Evolutionary conservation across 2,888 invertebrate species (phyloP).

Genomic region (Hirtodrosophila alboralis): DNA sequence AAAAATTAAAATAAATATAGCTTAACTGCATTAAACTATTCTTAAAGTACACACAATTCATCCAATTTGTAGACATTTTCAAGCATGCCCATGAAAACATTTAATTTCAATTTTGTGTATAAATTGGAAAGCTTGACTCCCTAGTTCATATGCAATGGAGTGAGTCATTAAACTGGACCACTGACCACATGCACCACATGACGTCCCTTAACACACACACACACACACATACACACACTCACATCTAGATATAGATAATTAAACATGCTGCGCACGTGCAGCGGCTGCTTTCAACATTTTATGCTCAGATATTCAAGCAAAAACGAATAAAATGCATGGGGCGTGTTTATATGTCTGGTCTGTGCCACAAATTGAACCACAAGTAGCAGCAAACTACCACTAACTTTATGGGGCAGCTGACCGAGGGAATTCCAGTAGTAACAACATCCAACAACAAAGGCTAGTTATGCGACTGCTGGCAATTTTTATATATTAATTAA

Average conservation of each 20-base stretch:
- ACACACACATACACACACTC: slow-evolving; percentile 14
- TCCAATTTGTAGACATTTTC: background rate
- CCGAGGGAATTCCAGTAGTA: slow-evolving; percentile 25
- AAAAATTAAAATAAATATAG: no score
- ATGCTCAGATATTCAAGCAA: slow-evolving; percentile 55
- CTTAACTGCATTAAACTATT: no score
- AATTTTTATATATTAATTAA: slow-evolving; percentile 76
- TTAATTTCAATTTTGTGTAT: slow-evolving; percentile 26
- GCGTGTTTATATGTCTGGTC: slow-evolving; percentile 42
- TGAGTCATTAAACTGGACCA: slow-evolving; percentile 22
- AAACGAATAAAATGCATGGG: slow-evolving; percentile 68
- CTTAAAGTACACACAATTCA: background rate
- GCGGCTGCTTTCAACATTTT: slow-evolving; percentile 74
- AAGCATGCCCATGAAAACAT: background rate
- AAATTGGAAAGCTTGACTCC: slow-evolving; percentile 8
- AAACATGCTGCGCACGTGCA: slow-evolving; percentile 78
- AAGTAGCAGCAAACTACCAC: slow-evolving; percentile 45
- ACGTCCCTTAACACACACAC: slow-evolving; percentile 30
- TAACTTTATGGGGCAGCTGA: slow-evolving; percentile 43
- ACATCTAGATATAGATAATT: slow-evolving; percentile 55
- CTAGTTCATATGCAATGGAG: slow-evolving; percentile 17
- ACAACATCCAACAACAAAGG: slow-evolving; percentile 8
- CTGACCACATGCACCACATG: slow-evolving; percentile 59
- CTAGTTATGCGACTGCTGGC: slow-evolving; percentile 33
- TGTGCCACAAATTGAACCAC: slow-evolving; percentile 63